Evolutionary conservation across 2,888 invertebrate genomes (phyloP), one percentile per base, ranked within the genome.

Genomic region (Limnephilus auricula): DNA sequence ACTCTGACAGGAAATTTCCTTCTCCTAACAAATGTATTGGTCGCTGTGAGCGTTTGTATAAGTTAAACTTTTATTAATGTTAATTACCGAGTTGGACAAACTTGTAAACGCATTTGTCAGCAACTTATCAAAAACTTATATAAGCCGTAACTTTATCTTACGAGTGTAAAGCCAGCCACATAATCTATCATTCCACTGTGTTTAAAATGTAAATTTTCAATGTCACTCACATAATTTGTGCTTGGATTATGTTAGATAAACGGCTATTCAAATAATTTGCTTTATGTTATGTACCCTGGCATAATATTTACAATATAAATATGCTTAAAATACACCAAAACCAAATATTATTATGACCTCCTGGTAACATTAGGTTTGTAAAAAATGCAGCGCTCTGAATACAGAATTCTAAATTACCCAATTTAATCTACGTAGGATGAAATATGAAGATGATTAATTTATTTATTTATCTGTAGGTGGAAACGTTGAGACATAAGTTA

Each of bases 401-500:
- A 1, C n/a, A 65, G 6, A 65, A 65, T 65, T n/a, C 65, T 65
- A 65, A 2, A 65, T 25, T 50, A 18, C 18, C 18, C 18, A 18
- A 50, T 50, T 5, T 18, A 18, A 18, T 18, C 18, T 50, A 50
- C 6, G 5, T 18, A 18, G 45, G 13, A 45, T 45, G 65, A 50
- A 65, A 25, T 5, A 25, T 65, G 9, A 65, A 65, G 2, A 25
- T 65, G 1, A 25, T 5, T 6, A 50, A 18, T 83, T 18, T 34
- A n/a, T 30, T 30, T 80, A 18, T 25, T 34, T 18, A 85, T 45
- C 1, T 85, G 15, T 31, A 97, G 96, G 96, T 97, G 18, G 98
- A 98, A 94, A 96, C 97, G 18, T 94, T 98, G 89, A 96, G 96
- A 93, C 97, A 97, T 94, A 98, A 97, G 94, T 95, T 98, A 65